Evolutionary conservation across 2,797 vertebrate genomes (phyloP).

Genomic region (Danio aesculapii): DNA sequence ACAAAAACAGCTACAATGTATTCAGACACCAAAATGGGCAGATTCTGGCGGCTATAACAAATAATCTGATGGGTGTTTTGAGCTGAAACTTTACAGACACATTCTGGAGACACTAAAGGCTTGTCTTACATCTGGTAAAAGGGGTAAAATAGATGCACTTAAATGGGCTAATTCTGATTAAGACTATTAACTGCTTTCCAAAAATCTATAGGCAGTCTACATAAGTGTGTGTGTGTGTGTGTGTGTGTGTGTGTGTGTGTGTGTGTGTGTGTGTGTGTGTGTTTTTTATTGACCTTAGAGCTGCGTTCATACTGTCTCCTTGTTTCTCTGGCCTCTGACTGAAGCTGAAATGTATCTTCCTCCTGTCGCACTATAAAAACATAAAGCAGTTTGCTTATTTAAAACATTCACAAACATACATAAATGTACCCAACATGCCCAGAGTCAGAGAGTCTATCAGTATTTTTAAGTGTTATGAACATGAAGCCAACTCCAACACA

Average conservation of each 20-base stretch:
- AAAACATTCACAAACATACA: slow-evolving; percentile 11
- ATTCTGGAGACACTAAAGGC: no score
- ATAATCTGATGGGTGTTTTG: no score
- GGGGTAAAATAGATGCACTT: no score
- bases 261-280: not conserved
- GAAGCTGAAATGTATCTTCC: slow-evolving; percentile 77
- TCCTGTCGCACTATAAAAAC: slow-evolving; percentile 74
- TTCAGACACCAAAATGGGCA: no score
- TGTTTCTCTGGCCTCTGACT: slow-evolving; percentile 78
- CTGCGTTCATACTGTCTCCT: slow-evolving; percentile 76
- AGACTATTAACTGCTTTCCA: not conserved
- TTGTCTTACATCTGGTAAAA: no score
- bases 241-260: not conserved
- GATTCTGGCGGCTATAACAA: no score
- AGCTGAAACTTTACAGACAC: no score
- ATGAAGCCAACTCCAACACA: not conserved
- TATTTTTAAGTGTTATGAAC: not conserved
- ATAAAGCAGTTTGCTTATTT: slow-evolving; percentile 16
- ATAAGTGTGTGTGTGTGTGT: no score
- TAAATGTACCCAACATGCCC: not conserved
- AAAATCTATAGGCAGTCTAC: no score
- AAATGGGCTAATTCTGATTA: not conserved
- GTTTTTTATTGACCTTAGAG: slow-evolving; percentile 72
- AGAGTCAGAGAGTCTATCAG: slow-evolving; percentile 44
- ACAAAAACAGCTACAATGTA: no score